Evolutionary conservation across 2,888 invertebrate genomes (phyloP).

Genomic region (Dryobota labecula): DNA sequence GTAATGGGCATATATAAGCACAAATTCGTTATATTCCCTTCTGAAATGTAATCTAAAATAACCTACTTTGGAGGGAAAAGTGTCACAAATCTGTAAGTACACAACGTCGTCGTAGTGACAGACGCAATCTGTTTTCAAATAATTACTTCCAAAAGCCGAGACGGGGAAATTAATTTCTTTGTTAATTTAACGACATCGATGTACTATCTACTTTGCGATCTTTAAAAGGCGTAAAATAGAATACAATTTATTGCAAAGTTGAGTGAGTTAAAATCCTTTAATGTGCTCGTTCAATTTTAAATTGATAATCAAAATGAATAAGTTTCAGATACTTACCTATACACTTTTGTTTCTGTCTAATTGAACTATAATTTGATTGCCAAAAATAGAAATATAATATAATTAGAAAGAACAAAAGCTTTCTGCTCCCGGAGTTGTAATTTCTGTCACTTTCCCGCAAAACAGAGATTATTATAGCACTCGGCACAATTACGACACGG

Average conservation of each 20-base stretch:
- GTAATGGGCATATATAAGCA: slow-evolving; percentile 10
- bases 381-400: slow-evolving; percentile 17
- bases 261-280: not conserved
- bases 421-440: slow-evolving; percentile 45
- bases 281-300: not conserved
- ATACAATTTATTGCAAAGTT: not conserved
- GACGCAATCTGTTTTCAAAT: slow-evolving; percentile 88
- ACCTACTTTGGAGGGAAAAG: slow-evolving; percentile 31
- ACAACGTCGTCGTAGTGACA: slow-evolving; percentile 79
- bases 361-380: slow-evolving; percentile 34
- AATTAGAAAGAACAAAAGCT: slow-evolving; percentile 29
- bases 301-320: slow-evolving; percentile 3
- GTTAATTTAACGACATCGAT: slow-evolving; percentile 81
- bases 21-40: slow-evolving; percentile 8
- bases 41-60: slow-evolving; percentile 35
- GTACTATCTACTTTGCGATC: slow-evolving; percentile 64
- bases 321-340: slow-evolving; percentile 6
- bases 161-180: slow-evolving; percentile 87
- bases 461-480: slow-evolving; percentile 60
- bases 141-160: slow-evolving; percentile 87
- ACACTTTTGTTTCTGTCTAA: slow-evolving; percentile 7
- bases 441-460: slow-evolving; percentile 45
- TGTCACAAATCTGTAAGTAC: slow-evolving; percentile 71
- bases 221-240: slow-evolving; percentile 48
- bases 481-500: slow-evolving; percentile 50